Conservation (phyloP, 2,797 vertebrate species). For the Bovichtus variegatus region DNA sequence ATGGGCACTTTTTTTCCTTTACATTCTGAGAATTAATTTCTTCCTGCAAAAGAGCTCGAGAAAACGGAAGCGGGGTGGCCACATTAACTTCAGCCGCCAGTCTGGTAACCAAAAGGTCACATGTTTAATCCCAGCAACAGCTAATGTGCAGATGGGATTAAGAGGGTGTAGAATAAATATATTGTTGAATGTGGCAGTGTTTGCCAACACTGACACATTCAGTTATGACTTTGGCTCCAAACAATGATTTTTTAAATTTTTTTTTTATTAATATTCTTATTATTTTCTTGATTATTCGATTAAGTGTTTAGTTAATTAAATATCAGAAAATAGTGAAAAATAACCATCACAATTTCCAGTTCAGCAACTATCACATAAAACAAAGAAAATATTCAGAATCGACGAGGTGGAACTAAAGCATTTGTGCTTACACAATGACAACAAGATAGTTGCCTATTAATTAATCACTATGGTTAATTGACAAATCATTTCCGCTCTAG, state of each 20-base stretch:
- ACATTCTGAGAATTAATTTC: slow-evolving; percentile 63
- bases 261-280: slow-evolving; percentile 4
- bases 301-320: not conserved
- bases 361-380: not conserved
- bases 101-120: slow-evolving; percentile 65
- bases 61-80: slow-evolving; percentile 44
- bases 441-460: not conserved
- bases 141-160: slow-evolving; percentile 56
- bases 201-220: slow-evolving; percentile 16
- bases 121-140: slow-evolving; percentile 60
- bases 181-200: slow-evolving; percentile 13
- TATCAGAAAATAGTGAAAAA: not conserved
- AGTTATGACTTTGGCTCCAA: not conserved
- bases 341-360: not conserved
- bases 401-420: not conserved
- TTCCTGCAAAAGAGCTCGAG: slow-evolving; percentile 35
- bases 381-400: not conserved
- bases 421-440: not conserved
- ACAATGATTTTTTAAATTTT: not conserved
- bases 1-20: slow-evolving; percentile 52
- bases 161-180: slow-evolving; percentile 31
- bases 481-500: not conserved
- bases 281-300: not conserved
- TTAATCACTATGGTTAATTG: not conserved
- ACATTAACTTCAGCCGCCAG: slow-evolving; percentile 50